A percentile compares a stretch with the other conserved stretches of the same genome.
Conservation (phyloP, 2,113 vertebrate species). For the Nibea coibor region DNA sequence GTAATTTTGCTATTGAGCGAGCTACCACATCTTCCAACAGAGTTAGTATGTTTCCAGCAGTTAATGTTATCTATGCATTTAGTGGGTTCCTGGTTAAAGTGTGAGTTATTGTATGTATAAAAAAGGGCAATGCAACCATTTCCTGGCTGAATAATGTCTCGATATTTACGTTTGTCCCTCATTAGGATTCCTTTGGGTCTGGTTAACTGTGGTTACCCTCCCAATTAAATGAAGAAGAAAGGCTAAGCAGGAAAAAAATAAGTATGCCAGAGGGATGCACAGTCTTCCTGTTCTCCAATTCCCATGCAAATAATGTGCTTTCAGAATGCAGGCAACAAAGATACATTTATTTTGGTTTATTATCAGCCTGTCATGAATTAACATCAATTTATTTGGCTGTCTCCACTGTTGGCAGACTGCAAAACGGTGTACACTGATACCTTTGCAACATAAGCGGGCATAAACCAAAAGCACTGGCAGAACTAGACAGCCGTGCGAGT, state of each 20-base stretch:
- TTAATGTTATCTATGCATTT: not conserved
- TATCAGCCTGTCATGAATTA: constrained; percentile 10
- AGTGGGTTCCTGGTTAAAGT: not conserved
- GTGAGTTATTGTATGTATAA: not conserved
- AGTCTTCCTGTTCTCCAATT: constrained; percentile 25
- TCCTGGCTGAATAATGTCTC: constrained; percentile 18
- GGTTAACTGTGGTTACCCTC: constrained; percentile 54
- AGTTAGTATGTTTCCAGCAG: not conserved
- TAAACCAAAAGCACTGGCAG: not conserved
- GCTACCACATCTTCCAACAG: not conserved
- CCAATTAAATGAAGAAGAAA: constrained; percentile 59
- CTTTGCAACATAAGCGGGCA: not conserved
- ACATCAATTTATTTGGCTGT: constrained; percentile 23
- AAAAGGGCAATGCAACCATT: constrained; percentile 13
- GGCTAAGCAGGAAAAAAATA: constrained; percentile 30
- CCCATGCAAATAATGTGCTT: constrained; percentile 39
- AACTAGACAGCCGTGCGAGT: not conserved
- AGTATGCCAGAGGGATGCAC: constrained; percentile 40
- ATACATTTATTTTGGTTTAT: constrained; percentile 29
- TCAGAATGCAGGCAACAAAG: constrained; percentile 5
- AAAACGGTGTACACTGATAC: not conserved
- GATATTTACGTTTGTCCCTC: constrained; percentile 43
- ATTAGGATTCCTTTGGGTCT: constrained; percentile 57
- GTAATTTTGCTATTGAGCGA: not conserved
- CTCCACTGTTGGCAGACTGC: not conserved